Evolutionary conservation across 2,113 vertebrate species (phyloP).

Genomic region (Hucho hucho): DNA sequence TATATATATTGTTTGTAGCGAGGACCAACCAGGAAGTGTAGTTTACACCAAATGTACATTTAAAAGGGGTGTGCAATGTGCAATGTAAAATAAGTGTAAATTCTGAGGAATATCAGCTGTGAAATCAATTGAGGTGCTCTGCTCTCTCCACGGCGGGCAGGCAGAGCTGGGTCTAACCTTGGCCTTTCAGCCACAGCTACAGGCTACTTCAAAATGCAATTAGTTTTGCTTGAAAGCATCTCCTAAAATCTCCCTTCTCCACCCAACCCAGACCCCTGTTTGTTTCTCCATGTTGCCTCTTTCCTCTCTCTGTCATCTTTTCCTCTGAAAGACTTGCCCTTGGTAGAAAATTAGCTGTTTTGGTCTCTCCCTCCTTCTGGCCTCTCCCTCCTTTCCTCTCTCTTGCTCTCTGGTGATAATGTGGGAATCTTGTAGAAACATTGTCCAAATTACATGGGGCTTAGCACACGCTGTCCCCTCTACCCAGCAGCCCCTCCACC

Average conservation of each 20-base stretch:
- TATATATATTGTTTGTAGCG: background rate
- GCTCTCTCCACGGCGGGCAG: background rate
- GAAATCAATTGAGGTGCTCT: slow-evolving; percentile 57
- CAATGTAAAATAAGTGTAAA: slow-evolving; percentile 55
- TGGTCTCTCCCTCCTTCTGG: background rate
- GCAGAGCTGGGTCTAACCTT: slow-evolving; percentile 27
- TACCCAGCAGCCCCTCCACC: background rate
- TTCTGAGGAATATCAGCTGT: slow-evolving; percentile 59
- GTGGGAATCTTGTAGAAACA: slow-evolving; percentile 85
- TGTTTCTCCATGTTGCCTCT: slow-evolving; percentile 18
- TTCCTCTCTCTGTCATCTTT: too few relatives aligned
- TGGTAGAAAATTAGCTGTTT: too few relatives aligned
- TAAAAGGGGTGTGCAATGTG: slow-evolving; percentile 39
- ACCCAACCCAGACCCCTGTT: slow-evolving; percentile 53
- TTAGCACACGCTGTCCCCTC: slow-evolving; percentile 76
- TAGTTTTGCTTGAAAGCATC: slow-evolving; percentile 80
- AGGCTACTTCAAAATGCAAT: slow-evolving; percentile 84
- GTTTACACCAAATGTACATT: slow-evolving; percentile 57
- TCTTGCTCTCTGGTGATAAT: slow-evolving; percentile 74
- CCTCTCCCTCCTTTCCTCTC: slow-evolving; percentile 4
- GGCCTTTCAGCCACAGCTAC: slow-evolving; percentile 47
- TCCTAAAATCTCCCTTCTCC: slow-evolving; percentile 60
- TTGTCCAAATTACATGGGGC: slow-evolving; percentile 87
- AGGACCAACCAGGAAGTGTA: slow-evolving; percentile 43
- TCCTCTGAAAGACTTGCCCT: too few relatives aligned